These are phyloP conservation scores for Scelioninae gen. 2 DNA, from an alignment of 2,888 invertebrate species.

Conservation along the genomic window DNA sequence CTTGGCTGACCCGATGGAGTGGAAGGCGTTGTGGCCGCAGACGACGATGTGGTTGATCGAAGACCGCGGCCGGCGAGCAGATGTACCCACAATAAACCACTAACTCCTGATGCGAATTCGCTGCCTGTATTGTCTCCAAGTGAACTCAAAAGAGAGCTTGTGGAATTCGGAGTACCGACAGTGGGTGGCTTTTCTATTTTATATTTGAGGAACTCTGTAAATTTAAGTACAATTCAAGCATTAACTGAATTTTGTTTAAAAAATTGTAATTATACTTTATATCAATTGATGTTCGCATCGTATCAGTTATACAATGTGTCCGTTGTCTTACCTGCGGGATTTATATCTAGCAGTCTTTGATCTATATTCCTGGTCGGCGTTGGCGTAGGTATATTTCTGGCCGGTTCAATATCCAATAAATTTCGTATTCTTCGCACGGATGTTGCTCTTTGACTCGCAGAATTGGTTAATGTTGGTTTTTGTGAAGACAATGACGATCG, in stretches of 20 bases:
- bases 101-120: slow-evolving; percentile 80
- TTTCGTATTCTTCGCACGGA: slow-evolving; percentile 88
- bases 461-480: slow-evolving; percentile 66
- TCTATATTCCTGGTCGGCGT: slow-evolving; percentile 83
- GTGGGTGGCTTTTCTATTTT: slow-evolving; percentile 86
- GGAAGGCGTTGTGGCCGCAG: slow-evolving; percentile 84
- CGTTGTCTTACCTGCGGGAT: slow-evolving; percentile 92
- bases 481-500: slow-evolving; percentile 70
- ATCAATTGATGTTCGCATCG: no score
- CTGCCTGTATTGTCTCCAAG: slow-evolving; percentile 69
- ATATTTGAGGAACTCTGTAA: slow-evolving; percentile 91
- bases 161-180: slow-evolving; percentile 78
- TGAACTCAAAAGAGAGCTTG: slow-evolving; percentile 74
- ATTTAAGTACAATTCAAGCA: slow-evolving; percentile 11
- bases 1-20: slow-evolving; percentile 76
- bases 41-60: slow-evolving; percentile 82
- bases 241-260: no score
- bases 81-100: slow-evolving; percentile 94
- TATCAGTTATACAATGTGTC: no score
- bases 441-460: slow-evolving; percentile 76
- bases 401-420: slow-evolving; percentile 83
- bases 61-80: slow-evolving; percentile 91
- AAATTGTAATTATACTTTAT: no score
- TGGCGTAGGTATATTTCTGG: slow-evolving; percentile 82
- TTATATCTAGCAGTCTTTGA: slow-evolving; percentile 87